These are phyloP conservation scores for Cepaea hortensis DNA, from an alignment of 2,888 invertebrate species.

Conservation along the genomic window DNA sequence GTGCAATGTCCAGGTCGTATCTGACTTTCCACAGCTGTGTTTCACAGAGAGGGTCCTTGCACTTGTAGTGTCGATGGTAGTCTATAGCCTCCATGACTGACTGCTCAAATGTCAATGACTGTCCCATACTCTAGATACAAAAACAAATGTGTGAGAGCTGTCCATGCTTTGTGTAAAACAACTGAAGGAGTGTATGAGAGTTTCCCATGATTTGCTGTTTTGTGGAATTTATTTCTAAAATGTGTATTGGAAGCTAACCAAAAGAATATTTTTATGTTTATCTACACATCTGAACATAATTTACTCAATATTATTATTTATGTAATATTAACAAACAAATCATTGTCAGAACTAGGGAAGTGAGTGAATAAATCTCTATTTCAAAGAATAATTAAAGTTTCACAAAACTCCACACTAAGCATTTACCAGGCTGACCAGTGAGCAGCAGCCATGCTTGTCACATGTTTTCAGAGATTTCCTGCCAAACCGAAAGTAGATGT, in stretches of 20 bases:
- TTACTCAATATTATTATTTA: no score
- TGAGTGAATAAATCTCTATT: no score
- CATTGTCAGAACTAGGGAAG: no score
- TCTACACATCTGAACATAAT: no score
- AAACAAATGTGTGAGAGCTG: background rate
- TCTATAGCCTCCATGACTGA: constrained; percentile 89
- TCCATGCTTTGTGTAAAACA: background rate
- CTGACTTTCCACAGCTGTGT: constrained; percentile 88
- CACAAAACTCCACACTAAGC: no score
- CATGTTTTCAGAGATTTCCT: constrained; percentile 71
- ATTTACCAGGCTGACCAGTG: constrained; percentile 93
- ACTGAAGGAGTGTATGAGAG: background rate
- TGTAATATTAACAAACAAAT: no score
- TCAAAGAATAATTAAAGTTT: no score
- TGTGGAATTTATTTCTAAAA: no score
- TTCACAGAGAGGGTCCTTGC: constrained; percentile 82
- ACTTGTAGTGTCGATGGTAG: constrained; percentile 84
- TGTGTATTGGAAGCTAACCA: no score
- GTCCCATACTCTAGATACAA: constrained; percentile 81
- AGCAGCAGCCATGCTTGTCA: constrained; percentile 93
- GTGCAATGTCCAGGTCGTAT: constrained; percentile 91
- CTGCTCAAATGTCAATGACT: constrained; percentile 88
- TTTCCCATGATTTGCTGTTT: no score
- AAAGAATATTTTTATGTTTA: no score
- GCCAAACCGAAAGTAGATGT: constrained; percentile 93